These are phyloP conservation scores for cattle (Bos taurus) DNA, from an alignment of 2,113 vertebrate species.

Conservation along the genomic window ARS-UCD2.0 NC_037328.1:131434501-131435000, in stretches of 20 bases:
- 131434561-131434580: not conserved
- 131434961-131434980: not conserved
- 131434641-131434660: not conserved
- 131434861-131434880: not conserved
- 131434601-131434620: not conserved
- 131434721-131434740: not conserved
- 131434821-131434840: not conserved
- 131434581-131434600: not conserved
- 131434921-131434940: not conserved
- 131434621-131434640: not conserved
- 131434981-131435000: not conserved
- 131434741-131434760: not conserved
- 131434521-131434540: not conserved
- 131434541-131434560: not conserved
- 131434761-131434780: not conserved
- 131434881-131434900: not conserved
- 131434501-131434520: not conserved
- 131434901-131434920: not conserved
- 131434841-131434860: not conserved
- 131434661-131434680: not conserved
- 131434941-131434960: not conserved
- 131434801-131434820: not conserved
- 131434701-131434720: not conserved
- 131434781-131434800: not conserved
- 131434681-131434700: not conserved